Conservation (phyloP, 2,797 vertebrate genomes). For the Acanthurus tractus region DNA sequence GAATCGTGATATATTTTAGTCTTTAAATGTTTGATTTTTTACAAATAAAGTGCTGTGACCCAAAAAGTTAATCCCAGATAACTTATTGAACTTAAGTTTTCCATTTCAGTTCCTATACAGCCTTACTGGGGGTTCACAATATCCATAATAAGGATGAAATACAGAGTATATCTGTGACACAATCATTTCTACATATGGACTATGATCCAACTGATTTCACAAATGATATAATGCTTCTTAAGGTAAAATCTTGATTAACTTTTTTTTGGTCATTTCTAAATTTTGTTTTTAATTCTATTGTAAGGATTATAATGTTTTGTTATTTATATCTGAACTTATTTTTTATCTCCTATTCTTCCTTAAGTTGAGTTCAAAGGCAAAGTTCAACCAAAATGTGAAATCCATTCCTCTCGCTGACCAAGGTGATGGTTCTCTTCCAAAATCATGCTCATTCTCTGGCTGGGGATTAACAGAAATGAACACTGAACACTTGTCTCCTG, state of each 20-base stretch:
- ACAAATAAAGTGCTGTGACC: too few relatives aligned
- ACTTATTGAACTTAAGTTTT: not conserved
- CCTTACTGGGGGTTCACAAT: conserved; percentile 52
- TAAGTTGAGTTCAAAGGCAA: conserved; percentile 58
- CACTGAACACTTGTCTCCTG: rapidly evolving
- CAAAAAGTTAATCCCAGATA: not conserved
- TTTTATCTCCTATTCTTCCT: not conserved
- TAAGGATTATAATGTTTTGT: too few relatives aligned
- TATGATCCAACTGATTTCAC: rapidly evolving
- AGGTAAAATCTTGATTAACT: conserved; percentile 54
- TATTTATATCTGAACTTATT: not conserved
- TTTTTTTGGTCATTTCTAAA: not conserved
- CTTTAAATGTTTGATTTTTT: not conserved
- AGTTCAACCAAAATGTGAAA: not conserved
- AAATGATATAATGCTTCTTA: conserved; percentile 78
- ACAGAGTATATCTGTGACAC: not conserved
- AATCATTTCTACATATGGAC: not conserved
- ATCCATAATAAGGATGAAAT: rapidly evolving
- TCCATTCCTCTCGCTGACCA: conserved; percentile 24
- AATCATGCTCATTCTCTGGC: conserved; percentile 53
- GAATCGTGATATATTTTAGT: not conserved
- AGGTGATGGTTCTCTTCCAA: not conserved
- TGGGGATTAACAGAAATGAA: conserved; percentile 22
- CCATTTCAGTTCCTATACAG: conserved; percentile 30
- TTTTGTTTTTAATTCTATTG: not conserved